Conservation (phyloP, 2,888 invertebrate genomes). For the Hirtodrosophila histrioides region DNA sequence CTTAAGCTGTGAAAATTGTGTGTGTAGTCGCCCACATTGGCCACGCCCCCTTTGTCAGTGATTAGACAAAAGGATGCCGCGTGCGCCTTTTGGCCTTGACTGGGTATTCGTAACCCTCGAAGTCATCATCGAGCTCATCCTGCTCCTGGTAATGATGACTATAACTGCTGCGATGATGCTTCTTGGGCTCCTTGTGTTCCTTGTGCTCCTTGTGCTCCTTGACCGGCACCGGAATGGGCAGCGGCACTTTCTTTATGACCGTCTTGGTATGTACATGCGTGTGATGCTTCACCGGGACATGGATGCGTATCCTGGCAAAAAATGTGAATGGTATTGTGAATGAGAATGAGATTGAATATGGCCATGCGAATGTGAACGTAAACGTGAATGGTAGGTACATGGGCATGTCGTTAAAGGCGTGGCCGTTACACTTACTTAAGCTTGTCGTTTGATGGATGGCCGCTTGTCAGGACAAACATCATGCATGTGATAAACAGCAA, state of each 20-base stretch:
- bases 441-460: constrained; percentile 81
- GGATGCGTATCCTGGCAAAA: constrained; percentile 82
- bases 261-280: constrained; percentile 84
- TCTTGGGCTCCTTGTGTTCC: constrained; percentile 62
- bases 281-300: constrained; percentile 84
- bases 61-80: constrained; percentile 82
- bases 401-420: constrained; percentile 55
- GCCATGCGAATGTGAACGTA: constrained; percentile 16
- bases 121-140: constrained; percentile 81
- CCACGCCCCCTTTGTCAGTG: constrained; percentile 12
- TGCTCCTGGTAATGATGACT: constrained; percentile 69
- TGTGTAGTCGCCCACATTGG: constrained; percentile 37
- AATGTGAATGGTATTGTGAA: constrained; percentile 7
- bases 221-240: constrained; percentile 83
- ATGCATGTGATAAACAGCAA: constrained; percentile 76
- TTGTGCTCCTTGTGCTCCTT: constrained; percentile 74
- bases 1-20: constrained; percentile 48
- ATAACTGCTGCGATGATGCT: constrained; percentile 75
- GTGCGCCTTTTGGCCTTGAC: constrained; percentile 82
- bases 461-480: constrained; percentile 75
- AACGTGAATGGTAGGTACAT: constrained; percentile 19
- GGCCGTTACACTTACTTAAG: constrained; percentile 78
- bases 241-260: constrained; percentile 83
- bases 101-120: constrained; percentile 83
- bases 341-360: constrained; percentile 11